Evolutionary conservation across 30 jellyfish, hydroid and myxozoan species (phyloP).

Genomic region (Morbakka virulenta): DNA sequence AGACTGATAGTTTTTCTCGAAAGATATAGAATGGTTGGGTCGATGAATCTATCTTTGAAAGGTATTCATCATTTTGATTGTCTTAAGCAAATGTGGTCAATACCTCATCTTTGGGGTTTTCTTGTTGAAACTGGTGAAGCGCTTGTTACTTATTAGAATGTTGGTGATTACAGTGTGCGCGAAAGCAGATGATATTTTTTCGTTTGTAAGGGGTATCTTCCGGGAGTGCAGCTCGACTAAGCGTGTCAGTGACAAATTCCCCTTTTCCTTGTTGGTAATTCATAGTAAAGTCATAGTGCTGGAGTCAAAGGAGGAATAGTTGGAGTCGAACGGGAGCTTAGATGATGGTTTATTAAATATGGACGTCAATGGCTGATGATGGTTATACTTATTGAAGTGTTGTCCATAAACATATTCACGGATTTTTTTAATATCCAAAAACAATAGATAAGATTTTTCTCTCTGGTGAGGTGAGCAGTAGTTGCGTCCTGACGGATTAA

Average conservation of each 20-base stretch:
- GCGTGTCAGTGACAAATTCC: conserved; percentile 9
- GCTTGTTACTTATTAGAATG: neutral
- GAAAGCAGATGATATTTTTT: neutral
- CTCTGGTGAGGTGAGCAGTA: no score
- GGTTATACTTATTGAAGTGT: neutral
- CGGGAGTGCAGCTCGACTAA: conserved; percentile 18
- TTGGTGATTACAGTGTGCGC: conserved; percentile 3
- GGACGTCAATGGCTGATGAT: neutral
- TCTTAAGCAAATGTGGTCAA: no score
- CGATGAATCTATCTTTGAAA: no score
- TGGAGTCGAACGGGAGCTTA: conserved; percentile 27
- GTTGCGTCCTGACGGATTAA: no score
- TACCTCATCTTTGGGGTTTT: no score
- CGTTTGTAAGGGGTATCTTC: neutral
- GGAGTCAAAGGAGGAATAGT: neutral
- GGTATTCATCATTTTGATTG: no score
- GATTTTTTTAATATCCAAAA: no score
- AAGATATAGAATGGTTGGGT: no score
- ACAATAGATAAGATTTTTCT: no score
- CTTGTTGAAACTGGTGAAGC: neutral
- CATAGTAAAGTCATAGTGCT: no score
- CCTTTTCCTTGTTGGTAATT: conserved; percentile 12
- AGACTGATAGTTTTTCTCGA: no score
- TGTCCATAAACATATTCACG: no score
- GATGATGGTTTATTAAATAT: conserved; percentile 1